Percentiles rank a stretch among this genome's conserved stretches.
Conservation (phyloP, 2,113 vertebrate species). For the Ailurus styani region DNA sequence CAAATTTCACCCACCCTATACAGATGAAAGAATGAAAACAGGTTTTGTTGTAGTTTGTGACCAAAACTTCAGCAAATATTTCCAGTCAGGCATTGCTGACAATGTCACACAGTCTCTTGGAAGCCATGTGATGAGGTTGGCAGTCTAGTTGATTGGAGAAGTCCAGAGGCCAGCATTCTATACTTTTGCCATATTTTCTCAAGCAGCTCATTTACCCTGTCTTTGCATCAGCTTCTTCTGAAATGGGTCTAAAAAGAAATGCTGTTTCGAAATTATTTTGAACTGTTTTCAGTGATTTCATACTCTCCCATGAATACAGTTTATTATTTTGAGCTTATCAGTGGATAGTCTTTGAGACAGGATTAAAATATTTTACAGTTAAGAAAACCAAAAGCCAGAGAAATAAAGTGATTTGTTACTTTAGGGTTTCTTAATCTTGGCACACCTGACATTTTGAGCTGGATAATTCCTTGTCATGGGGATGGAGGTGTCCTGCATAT, state of each 20-base stretch:
- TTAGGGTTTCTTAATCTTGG: not conserved
- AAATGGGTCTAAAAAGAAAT: not conserved
- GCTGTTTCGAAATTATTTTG: not conserved
- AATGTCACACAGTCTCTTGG: not conserved
- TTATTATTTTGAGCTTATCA: not conserved
- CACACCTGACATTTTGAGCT: not conserved
- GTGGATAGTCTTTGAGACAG: not conserved
- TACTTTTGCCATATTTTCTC: constrained; percentile 36
- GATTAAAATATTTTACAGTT: not conserved
- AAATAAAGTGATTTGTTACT: not conserved
- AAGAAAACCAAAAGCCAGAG: not conserved
- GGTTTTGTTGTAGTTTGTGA: constrained; percentile 13
- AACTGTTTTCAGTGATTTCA: not conserved
- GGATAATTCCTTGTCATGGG: not conserved
- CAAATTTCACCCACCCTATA: not conserved
- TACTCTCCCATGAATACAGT: not conserved
- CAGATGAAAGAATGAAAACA: constrained; percentile 23
- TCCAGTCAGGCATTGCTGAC: not conserved
- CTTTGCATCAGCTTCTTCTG: not conserved
- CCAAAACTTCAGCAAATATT: constrained; percentile 36
- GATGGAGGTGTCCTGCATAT: not conserved
- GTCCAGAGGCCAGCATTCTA: not conserved
- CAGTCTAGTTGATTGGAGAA: not conserved
- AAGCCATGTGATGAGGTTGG: constrained; percentile 21
- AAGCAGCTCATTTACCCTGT: not conserved